Evolutionary conservation across 2,888 invertebrate genomes (phyloP).

Genomic region (Colostygia pectinataria): DNA sequence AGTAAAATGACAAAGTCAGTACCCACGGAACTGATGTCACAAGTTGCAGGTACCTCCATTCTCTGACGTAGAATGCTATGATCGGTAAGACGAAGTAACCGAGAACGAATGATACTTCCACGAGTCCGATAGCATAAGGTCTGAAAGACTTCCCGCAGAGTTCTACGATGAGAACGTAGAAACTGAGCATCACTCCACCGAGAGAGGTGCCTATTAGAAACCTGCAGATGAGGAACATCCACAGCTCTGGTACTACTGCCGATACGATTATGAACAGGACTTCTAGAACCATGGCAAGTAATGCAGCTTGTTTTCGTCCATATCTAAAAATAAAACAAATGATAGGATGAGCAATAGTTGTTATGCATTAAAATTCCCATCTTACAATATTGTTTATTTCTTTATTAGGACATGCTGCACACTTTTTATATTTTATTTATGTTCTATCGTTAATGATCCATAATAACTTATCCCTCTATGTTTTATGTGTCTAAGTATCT

Average conservation of each 20-base stretch:
- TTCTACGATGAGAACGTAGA: constrained; percentile 85
- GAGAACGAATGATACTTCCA: constrained; percentile 80
- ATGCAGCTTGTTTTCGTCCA: constrained; percentile 84
- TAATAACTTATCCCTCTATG: too few relatives aligned
- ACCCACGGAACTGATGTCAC: constrained; percentile 79
- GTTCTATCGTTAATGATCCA: too few relatives aligned
- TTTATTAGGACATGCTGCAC: too few relatives aligned
- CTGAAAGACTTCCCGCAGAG: constrained; percentile 81
- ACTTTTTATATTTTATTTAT: too few relatives aligned
- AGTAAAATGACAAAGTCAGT: constrained; percentile 84
- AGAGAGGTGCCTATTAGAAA: constrained; percentile 84
- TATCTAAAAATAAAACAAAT: constrained; percentile 70
- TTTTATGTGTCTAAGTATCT: too few relatives aligned
- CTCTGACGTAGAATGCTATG: constrained; percentile 83
- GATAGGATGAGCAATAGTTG: too few relatives aligned
- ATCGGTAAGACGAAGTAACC: constrained; percentile 81
- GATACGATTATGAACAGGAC: constrained; percentile 79
- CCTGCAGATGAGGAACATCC: constrained; percentile 83
- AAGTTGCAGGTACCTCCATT: constrained; percentile 84
- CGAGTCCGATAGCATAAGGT: constrained; percentile 79
- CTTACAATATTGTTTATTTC: too few relatives aligned
- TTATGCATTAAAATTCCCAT: too few relatives aligned
- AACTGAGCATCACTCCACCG: constrained; percentile 86
- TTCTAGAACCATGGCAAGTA: constrained; percentile 82
- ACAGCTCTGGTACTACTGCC: constrained; percentile 81